Conservation (phyloP, 2,888 invertebrate species). For the Eristalis intricaria region DNA sequence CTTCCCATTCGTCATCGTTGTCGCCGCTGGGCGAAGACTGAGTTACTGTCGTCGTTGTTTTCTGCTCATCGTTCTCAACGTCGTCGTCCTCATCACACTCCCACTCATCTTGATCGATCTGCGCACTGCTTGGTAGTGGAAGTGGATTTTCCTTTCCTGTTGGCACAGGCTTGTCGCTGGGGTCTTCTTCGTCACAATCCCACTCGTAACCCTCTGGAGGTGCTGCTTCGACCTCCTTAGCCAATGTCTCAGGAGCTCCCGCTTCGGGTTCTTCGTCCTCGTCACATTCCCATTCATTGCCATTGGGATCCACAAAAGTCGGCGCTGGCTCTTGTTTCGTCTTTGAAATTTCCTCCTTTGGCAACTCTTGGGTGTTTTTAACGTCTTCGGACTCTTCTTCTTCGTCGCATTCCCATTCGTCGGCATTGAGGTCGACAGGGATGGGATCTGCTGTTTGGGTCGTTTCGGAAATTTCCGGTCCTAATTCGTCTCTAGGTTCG, state of each 20-base stretch:
- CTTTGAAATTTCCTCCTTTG: neutral
- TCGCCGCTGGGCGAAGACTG: neutral
- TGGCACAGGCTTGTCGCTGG: neutral
- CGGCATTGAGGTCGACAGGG: neutral
- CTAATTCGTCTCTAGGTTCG: neutral
- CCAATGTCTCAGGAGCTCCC: neutral
- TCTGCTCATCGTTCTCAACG: neutral
- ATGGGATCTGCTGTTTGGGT: neutral
- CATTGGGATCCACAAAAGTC: neutral
- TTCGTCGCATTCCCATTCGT: neutral
- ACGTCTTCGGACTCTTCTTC: neutral
- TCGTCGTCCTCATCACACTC: conserved; percentile 28
- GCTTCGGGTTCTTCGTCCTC: neutral
- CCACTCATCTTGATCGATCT: neutral
- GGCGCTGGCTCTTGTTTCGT: neutral
- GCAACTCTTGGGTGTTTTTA: too few species aligned
- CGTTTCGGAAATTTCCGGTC: neutral
- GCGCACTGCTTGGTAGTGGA: neutral
- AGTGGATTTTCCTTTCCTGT: neutral
- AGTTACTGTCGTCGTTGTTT: neutral
- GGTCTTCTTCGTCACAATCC: conserved; percentile 27
- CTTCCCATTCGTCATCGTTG: neutral
- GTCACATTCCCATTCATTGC: neutral
- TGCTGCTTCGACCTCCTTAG: neutral
- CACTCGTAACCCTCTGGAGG: neutral